A percentile compares a stretch with the other conserved stretches of the same genome.
phyloP scores from a whole-genome alignment of 53 echinoderm and acorn worm species.

The Patiria pectinifera region DNA sequence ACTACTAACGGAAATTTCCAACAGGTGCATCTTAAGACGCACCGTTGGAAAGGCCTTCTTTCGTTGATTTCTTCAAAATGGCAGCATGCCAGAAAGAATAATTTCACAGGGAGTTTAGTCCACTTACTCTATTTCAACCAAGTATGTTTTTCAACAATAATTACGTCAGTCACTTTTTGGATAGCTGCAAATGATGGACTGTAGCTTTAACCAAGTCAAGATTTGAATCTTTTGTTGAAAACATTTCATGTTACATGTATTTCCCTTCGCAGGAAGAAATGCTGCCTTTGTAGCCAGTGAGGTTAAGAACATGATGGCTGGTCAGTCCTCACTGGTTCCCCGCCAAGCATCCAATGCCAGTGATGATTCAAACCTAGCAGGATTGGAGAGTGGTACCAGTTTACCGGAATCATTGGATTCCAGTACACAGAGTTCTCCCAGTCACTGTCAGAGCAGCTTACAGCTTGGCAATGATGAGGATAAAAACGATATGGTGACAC shows the following conservation, averaged over 20 bases:
- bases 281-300: conserved; percentile 82
- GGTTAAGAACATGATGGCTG: conserved; percentile 69
- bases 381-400: conserved; percentile 51
- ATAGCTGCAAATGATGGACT: too few species aligned
- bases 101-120: too few species aligned
- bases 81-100: too few species aligned
- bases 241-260: background rate
- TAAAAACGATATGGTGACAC: background rate
- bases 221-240: background rate
- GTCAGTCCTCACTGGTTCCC: conserved; percentile 75
- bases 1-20: too few species aligned
- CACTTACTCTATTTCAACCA: too few species aligned
- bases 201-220: background rate
- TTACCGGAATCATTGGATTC: conserved; percentile 27
- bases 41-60: too few species aligned
- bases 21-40: too few species aligned
- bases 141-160: too few species aligned
- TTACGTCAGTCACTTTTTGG: too few species aligned
- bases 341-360: conserved; percentile 72
- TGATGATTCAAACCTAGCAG: conserved; percentile 55
- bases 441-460: conserved; percentile 4
- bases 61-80: too few species aligned
- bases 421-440: conserved; percentile 42
- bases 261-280: conserved; percentile 65
- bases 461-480: background rate